A percentile compares a stretch with the other conserved stretches of the same genome.
Evolutionary conservation across 1,140 invertebrate genomes (phyloP).

Genomic region (Sipha flava): DNA sequence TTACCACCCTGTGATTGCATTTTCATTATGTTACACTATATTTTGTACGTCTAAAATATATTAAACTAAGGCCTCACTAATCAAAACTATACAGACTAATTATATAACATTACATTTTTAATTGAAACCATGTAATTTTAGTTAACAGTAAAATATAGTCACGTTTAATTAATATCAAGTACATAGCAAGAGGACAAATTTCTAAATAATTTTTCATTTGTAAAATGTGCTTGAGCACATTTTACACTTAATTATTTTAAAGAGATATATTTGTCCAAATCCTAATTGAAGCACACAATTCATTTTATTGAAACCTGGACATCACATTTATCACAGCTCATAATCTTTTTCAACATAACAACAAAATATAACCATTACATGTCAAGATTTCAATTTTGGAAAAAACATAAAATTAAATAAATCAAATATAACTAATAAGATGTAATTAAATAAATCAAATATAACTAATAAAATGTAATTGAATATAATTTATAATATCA

Average conservation of each 20-base stretch:
- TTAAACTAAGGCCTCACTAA: neutral
- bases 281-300: neutral
- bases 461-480: neutral
- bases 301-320: neutral
- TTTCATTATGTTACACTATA: neutral
- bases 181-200: neutral
- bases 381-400: neutral
- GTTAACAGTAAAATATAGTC: neutral
- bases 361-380: neutral
- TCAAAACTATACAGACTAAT: no score
- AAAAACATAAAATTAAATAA: neutral
- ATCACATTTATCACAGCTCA: neutral
- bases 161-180: neutral
- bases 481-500: neutral
- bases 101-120: neutral
- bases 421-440: neutral
- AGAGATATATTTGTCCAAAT: neutral
- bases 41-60: neutral
- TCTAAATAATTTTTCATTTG: neutral
- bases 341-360: neutral
- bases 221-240: neutral
- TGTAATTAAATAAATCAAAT: neutral
- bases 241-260: neutral
- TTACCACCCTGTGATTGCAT: constrained; percentile 9
- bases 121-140: neutral